These are phyloP conservation scores for Chaetura pelagica DNA, from an alignment of 2,113 vertebrate species.

Conservation along the genomic window DNA sequence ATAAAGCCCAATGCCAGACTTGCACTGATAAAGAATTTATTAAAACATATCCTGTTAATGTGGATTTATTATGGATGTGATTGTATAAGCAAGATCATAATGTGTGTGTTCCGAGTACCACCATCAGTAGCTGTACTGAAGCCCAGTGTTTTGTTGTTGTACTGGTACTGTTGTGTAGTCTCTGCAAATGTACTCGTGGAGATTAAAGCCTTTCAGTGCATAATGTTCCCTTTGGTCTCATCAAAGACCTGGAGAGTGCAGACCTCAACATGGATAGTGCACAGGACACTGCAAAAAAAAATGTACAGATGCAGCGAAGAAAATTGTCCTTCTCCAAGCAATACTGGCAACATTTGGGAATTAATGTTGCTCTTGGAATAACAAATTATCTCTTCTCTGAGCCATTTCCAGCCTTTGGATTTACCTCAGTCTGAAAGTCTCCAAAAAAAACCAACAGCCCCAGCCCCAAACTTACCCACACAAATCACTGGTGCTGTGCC, in stretches of 20 bases:
- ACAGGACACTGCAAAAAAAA: not conserved
- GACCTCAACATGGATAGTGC: not conserved
- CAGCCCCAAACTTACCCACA: not conserved
- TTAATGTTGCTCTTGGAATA: not conserved
- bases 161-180: not conserved
- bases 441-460: not conserved
- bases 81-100: not conserved
- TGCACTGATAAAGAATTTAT: not conserved
- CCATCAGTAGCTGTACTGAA: not conserved
- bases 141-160: not conserved
- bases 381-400: not conserved
- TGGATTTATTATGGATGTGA: not conserved
- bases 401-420: not conserved
- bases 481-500: not conserved
- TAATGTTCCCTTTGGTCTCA: not conserved
- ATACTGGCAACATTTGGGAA: not conserved
- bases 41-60: not conserved
- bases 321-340: not conserved
- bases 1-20: not conserved
- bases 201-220: not conserved
- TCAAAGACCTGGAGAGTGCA: not conserved
- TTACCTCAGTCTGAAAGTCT: not conserved
- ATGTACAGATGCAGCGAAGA: not conserved
- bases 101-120: not conserved
- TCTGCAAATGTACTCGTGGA: not conserved